Base-by-base conservation (phyloP, 2,888 invertebrate genomes). In the Heliconius cydno region DNA sequence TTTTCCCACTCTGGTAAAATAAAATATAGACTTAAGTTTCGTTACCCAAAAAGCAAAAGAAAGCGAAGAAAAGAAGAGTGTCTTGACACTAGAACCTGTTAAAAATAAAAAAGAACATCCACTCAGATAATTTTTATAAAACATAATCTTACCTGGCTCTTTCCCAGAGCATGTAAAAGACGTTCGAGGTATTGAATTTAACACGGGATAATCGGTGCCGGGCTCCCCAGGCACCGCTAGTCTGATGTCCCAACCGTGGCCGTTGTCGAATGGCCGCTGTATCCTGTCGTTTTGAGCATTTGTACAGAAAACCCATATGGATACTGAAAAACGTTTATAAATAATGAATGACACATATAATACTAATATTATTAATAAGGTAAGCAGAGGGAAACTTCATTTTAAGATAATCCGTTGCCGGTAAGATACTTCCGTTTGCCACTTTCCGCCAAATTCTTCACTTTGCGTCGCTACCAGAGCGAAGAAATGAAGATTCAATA, bases 191-290 rank as follows among this genome's bases (percentile, higher is more conserved):
- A 96, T 95, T 38, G 89, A 89, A 72, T 94, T 93, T 52, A 96
- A 95, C 30, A 96, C 95, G 0, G 96, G 96, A 87, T 97, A 97
- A 89, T 97, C 97, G 68, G 91, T 91, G 25, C 96, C 96, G 1
- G 97, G 97, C 85, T 96, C 96, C 0, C 97, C 97, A 10, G 96
- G 97, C 72, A 97, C 96, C 28, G 96, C 95, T 75, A 95, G 94
- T 78, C 96, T 91, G 83, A 96, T 96, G 87, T 96, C 96, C 92
- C 96, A 95, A 68, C 95, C 93, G 82, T 92, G 90, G 63, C 92
- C 90, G 79, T 88, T 89, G 84, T 91, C 92, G 70, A 89, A 86
- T 83, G 90, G 80, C 85, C 70, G 87, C 82, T 76, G 89, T 22
- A 63, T 85, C 83, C 91, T 86, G 28, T 88, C 87, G 82, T 90